Evolutionary conservation across 2,113 vertebrate species (phyloP).

Genomic region (Leucoraja erinaceus): DNA sequence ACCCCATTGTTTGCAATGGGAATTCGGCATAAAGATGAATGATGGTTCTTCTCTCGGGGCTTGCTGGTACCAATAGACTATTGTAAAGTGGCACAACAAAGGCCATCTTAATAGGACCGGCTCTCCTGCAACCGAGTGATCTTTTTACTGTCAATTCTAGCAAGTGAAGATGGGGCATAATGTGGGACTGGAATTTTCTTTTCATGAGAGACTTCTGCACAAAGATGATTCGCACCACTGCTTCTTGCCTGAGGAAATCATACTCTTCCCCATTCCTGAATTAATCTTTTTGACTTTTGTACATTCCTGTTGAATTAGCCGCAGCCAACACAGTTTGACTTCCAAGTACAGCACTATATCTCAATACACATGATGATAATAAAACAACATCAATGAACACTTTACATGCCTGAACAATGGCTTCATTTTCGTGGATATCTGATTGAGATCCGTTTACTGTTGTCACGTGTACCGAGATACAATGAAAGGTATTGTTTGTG

Average conservation of each 20-base stretch:
- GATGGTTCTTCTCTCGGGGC: not conserved
- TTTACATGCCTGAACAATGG: not conserved
- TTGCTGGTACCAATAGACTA: slow-evolving; percentile 1
- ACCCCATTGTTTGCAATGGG: slow-evolving; percentile 21
- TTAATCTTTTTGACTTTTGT: not conserved
- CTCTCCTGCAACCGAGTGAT: not conserved
- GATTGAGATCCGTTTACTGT: too few relatives aligned
- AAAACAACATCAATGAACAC: not conserved
- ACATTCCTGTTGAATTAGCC: not conserved
- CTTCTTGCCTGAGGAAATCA: not conserved
- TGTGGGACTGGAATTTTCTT: slow-evolving; percentile 8
- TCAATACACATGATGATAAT: too few relatives aligned
- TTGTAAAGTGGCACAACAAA: slow-evolving; percentile 26
- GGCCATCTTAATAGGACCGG: not conserved
- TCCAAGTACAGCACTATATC: not conserved
- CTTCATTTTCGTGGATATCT: not conserved
- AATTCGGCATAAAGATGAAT: not conserved
- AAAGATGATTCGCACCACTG: not conserved
- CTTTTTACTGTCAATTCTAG: slow-evolving; percentile 24
- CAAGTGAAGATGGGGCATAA: not conserved
- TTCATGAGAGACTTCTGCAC: not conserved
- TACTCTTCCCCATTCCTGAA: not conserved
- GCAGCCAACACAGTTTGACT: not conserved
- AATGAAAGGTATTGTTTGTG: too few relatives aligned
- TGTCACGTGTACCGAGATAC: too few relatives aligned